Evolutionary conservation across 2,113 vertebrate species (phyloP).

Genomic region (Melanostigma gelatinosum): DNA sequence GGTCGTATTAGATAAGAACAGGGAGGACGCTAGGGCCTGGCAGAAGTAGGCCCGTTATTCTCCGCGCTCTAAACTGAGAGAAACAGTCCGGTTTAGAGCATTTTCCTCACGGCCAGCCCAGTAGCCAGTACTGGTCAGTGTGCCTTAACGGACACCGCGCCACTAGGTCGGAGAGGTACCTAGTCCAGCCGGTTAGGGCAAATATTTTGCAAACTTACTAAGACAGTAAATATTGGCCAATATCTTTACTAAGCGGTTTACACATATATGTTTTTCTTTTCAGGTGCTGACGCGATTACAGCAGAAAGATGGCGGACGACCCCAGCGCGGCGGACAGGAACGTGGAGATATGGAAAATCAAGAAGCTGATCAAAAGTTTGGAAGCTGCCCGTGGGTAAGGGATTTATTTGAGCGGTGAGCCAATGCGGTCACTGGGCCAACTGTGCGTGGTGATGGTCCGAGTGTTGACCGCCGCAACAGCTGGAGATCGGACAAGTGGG

Average conservation of each 20-base stretch:
- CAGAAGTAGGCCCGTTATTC: slow-evolving; percentile 72
- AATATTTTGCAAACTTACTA: not conserved
- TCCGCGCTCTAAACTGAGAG: slow-evolving; percentile 75
- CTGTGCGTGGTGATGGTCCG: not conserved
- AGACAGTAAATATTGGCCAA: not conserved
- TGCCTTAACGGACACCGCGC: slow-evolving; percentile 63
- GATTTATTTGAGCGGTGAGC: not conserved
- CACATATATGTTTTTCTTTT: slow-evolving; percentile 49
- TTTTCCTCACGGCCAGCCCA: slow-evolving; percentile 55
- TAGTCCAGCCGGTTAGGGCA: not conserved
- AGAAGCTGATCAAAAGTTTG: slow-evolving; percentile 99
- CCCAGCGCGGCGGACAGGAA: slow-evolving; percentile 97
- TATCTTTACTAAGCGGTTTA: not conserved
- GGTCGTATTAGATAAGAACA: slow-evolving; percentile 75
- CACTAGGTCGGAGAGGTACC: slow-evolving; percentile 56
- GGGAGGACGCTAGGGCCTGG: slow-evolving; percentile 81
- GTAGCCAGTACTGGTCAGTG: slow-evolving; percentile 60
- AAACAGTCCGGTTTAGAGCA: slow-evolving; percentile 39
- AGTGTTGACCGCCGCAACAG: slow-evolving; percentile 60
- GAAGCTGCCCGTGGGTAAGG: slow-evolving; percentile 95
- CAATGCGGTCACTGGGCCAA: rapidly evolving
- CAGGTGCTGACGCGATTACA: slow-evolving; percentile 84
- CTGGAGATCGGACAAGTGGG: slow-evolving; percentile 64
- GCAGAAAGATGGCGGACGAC: slow-evolving; percentile 97
- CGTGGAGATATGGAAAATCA: slow-evolving; percentile 99